A percentile compares a stretch with the other conserved stretches of the same genome.
Evolutionary conservation across 2,113 vertebrate species (phyloP).

Genomic region (Eulemur rufifrons): DNA sequence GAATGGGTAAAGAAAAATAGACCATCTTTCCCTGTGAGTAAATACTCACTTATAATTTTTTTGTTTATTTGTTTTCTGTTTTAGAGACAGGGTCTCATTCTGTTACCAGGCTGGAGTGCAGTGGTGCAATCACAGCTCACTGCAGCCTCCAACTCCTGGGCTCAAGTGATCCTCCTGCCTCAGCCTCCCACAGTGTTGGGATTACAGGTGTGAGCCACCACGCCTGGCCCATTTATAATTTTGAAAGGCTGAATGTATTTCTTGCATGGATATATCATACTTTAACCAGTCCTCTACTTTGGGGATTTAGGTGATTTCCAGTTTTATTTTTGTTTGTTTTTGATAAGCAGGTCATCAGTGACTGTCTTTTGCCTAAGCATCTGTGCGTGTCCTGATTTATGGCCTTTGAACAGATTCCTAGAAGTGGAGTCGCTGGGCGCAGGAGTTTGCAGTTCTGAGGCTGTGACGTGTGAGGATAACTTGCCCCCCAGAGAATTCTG

Average conservation of each 20-base stretch:
- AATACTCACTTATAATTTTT: background rate
- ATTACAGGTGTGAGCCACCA: no score
- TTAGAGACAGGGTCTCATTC: no score
- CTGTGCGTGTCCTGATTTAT: background rate
- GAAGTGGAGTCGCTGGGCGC: background rate
- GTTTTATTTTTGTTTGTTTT: background rate
- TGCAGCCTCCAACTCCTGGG: no score
- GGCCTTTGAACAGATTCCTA: background rate
- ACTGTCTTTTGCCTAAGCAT: background rate
- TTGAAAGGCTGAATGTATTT: background rate
- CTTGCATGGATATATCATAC: background rate
- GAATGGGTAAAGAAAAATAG: background rate
- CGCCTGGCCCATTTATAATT: background rate
- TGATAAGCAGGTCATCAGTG: background rate
- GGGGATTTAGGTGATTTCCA: background rate
- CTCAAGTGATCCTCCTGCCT: no score
- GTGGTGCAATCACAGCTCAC: no score
- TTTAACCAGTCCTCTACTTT: background rate
- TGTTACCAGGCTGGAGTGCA: no score
- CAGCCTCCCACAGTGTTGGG: no score
- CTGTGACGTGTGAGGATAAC: background rate
- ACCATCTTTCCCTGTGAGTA: background rate
- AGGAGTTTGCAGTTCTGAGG: background rate
- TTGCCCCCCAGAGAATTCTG: background rate
- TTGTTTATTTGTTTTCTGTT: no score